Percentiles rank a stretch among this genome's conserved stretches.
These are phyloP conservation scores for Perizoma affinitatum DNA, from an alignment of 2,888 invertebrate species.

Conservation along the genomic window DNA sequence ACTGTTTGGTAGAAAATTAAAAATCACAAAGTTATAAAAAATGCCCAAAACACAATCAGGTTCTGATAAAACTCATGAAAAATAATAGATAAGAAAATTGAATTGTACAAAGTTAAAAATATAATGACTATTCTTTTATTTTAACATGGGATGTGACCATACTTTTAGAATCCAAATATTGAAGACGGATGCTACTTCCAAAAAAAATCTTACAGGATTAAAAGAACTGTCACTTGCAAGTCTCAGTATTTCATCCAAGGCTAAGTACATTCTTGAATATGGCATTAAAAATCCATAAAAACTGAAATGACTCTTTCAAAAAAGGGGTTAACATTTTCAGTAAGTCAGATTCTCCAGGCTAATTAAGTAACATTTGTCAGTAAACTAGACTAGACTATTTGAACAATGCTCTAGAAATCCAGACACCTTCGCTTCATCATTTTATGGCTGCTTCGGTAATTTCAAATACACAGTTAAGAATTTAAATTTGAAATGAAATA, in stretches of 20 bases:
- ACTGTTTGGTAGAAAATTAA: conserved; percentile 7
- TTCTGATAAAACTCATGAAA: conserved; percentile 19
- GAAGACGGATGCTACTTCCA: not conserved
- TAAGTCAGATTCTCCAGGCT: too few species aligned
- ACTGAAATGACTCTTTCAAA: too few species aligned
- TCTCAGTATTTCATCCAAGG: not conserved
- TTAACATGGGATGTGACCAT: conserved; percentile 37
- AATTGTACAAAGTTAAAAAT: conserved; percentile 31
- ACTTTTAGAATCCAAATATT: conserved; percentile 49
- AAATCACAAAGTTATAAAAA: conserved; percentile 20
- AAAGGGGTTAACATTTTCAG: too few species aligned
- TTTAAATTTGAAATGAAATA: too few species aligned
- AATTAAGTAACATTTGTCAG: too few species aligned
- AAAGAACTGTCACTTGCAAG: not conserved
- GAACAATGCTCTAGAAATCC: too few species aligned
- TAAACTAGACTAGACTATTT: too few species aligned
- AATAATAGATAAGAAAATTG: conserved; percentile 27
- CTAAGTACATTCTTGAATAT: too few species aligned
- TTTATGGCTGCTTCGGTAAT: too few species aligned
- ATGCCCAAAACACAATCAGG: conserved; percentile 36
- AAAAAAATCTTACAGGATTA: not conserved
- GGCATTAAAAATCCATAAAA: too few species aligned
- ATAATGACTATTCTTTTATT: conserved; percentile 29
- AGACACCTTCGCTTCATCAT: too few species aligned
- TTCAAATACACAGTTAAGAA: too few species aligned